Conservation (phyloP, 2,888 invertebrate genomes). For the Pachycephus smyrnensis region DNA sequence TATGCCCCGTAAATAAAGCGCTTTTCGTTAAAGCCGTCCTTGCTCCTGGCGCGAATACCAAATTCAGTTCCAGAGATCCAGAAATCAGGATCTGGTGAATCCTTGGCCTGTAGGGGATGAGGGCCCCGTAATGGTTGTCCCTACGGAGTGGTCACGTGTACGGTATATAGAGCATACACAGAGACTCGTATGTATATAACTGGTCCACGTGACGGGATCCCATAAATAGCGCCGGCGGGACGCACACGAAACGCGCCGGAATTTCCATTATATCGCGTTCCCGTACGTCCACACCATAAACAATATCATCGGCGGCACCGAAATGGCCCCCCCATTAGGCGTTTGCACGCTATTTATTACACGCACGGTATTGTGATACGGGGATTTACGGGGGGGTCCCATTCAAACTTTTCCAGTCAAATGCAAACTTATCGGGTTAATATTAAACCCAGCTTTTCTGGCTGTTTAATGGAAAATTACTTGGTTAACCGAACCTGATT, state of each 20-base stretch:
- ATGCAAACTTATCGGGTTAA: neutral
- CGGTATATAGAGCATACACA: constrained; percentile 23
- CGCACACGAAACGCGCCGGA: constrained; percentile 38
- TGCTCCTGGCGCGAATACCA: neutral
- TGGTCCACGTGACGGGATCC: constrained; percentile 42
- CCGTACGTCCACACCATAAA: constrained; percentile 53
- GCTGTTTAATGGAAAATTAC: neutral
- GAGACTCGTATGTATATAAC: neutral
- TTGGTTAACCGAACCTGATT: neutral
- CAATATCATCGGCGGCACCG: constrained; percentile 55
- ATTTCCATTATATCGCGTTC: constrained; percentile 60
- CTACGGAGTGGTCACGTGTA: constrained; percentile 37
- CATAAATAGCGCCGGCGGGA: constrained; percentile 52
- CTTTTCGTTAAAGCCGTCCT: neutral
- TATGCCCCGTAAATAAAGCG: neutral
- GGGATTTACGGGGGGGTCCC: constrained; percentile 32
- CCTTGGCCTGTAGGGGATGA: constrained; percentile 4
- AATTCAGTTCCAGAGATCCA: neutral
- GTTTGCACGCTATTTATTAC: constrained; percentile 54
- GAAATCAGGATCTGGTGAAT: constrained; percentile 17
- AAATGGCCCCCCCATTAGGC: constrained; percentile 49
- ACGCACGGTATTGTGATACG: constrained; percentile 39
- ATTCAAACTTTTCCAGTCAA: neutral
- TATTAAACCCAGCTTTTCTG: neutral
- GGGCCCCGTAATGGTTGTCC: constrained; percentile 26